phyloP scores from a whole-genome alignment of 1,140 invertebrate genomes.

The Matsumurasca onukii region DNA sequence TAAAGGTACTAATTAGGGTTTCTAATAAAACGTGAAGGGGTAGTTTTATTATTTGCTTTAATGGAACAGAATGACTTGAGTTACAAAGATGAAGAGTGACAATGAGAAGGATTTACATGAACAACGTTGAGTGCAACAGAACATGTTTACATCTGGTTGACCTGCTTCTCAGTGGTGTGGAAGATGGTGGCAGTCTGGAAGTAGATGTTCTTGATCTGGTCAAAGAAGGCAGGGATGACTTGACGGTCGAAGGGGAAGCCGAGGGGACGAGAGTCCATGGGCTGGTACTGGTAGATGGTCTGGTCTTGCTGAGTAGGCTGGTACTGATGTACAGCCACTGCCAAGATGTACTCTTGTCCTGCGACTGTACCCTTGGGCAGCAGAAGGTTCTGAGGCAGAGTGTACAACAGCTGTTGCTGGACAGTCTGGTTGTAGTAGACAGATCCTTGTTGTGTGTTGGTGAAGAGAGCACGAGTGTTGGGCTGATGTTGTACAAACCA shows the following conservation, averaged over 20 bases:
- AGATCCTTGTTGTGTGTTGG: conserved; percentile 53
- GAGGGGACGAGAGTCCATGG: conserved; percentile 31
- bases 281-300: conserved; percentile 28
- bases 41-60: no score
- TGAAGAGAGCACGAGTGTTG: conserved; percentile 54
- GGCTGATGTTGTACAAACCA: conserved; percentile 16
- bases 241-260: conserved; percentile 40
- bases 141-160: neutral
- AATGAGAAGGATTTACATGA: neutral
- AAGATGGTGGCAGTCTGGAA: conserved; percentile 8
- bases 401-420: conserved; percentile 42
- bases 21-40: no score
- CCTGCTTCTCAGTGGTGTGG: conserved; percentile 5
- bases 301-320: conserved; percentile 41
- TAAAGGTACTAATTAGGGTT: no score
- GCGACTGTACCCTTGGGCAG: conserved; percentile 60
- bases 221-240: conserved; percentile 34
- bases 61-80: no score
- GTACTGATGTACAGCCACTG: conserved; percentile 53
- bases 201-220: conserved; percentile 33
- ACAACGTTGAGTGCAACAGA: neutral
- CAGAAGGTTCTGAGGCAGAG: conserved; percentile 58
- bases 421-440: conserved; percentile 14
- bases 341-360: conserved; percentile 60
- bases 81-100: no score